phyloP scores from a whole-genome alignment of 2,888 invertebrate species.

The Heteropelma amictum region DNA sequence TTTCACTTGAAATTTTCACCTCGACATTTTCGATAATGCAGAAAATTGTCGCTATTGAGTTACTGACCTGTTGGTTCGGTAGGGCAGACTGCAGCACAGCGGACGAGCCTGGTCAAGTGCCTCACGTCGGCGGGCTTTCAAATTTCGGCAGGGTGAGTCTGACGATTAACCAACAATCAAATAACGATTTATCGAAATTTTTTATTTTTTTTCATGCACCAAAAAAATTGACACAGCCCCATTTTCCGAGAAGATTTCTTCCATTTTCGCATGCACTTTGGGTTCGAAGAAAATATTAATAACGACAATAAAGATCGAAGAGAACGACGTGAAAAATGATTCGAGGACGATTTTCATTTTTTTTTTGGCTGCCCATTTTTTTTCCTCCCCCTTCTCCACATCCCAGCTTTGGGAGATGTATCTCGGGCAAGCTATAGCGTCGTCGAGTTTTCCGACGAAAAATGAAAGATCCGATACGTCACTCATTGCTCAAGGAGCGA shows the following conservation, averaged over 20 bases:
- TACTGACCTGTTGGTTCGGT: constrained; percentile 77
- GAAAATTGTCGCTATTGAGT: constrained; percentile 72
- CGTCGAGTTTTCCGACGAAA: not conserved
- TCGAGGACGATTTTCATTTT: not conserved
- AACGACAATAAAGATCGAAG: not conserved
- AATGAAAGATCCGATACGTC: constrained; percentile 31
- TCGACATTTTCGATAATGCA: constrained; percentile 59
- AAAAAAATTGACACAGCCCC: not conserved
- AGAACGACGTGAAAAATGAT: not conserved
- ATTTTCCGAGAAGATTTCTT: not conserved
- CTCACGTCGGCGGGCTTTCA: constrained; percentile 82
- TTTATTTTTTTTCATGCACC: not conserved
- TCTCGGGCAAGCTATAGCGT: not conserved
- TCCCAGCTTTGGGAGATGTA: not conserved
- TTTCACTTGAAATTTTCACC: no score
- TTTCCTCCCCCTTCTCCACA: not conserved
- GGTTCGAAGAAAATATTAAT: not conserved
- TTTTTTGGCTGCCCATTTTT: no score
- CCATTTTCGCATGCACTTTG: not conserved
- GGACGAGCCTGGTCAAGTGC: constrained; percentile 81
- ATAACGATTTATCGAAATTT: not conserved
- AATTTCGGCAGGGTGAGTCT: constrained; percentile 82
- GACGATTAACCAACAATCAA: not conserved
- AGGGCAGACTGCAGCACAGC: constrained; percentile 85
- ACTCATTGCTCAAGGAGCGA: constrained; percentile 26